These are phyloP conservation scores for Azemiops feae DNA, from an alignment of 2,113 vertebrate species.

Conservation along the genomic window DNA sequence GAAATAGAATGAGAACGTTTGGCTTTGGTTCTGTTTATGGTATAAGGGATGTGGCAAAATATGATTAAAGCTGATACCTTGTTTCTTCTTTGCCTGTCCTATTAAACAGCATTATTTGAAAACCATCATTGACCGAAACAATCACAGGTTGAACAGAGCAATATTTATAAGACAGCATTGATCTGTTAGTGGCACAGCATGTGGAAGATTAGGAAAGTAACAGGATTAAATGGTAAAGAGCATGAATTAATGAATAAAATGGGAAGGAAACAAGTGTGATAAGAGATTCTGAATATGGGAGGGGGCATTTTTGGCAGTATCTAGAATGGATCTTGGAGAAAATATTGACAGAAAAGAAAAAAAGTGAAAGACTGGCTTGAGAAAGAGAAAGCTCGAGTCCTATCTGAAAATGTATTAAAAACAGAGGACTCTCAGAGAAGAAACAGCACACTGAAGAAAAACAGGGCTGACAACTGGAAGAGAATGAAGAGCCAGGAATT, in stretches of 20 bases:
- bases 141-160: not conserved
- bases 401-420: not conserved
- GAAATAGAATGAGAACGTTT: not conserved
- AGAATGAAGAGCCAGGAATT: not conserved
- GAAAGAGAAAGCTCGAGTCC: not conserved
- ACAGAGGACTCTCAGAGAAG: not conserved
- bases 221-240: not conserved
- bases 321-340: not conserved
- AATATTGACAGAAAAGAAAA: not conserved
- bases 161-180: not conserved
- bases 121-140: not conserved
- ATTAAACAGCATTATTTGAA: not conserved
- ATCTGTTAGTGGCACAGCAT: not conserved
- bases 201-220: not conserved
- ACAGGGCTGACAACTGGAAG: not conserved
- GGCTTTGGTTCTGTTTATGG: not conserved
- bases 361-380: not conserved
- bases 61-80: not conserved
- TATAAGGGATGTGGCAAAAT: not conserved
- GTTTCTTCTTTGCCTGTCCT: not conserved
- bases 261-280: not conserved
- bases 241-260: not conserved
- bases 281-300: not conserved
- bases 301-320: not conserved
- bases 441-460: not conserved